Conservation (phyloP, 2,113 vertebrate genomes). For the Strix uralensis region DNA sequence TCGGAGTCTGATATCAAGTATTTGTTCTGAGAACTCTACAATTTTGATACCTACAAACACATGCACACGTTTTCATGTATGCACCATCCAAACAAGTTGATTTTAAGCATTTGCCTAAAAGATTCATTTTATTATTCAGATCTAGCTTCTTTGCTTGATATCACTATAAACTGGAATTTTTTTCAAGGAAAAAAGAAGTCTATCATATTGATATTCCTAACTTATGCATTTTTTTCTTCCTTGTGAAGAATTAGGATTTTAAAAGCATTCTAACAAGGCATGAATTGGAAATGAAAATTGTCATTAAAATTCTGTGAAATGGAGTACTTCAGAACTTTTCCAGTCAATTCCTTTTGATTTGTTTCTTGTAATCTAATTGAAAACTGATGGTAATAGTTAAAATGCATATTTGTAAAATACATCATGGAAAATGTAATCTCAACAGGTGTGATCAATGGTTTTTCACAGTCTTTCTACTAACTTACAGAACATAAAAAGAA, state of each 20-base stretch:
- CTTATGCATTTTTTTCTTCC: background rate
- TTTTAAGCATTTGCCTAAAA: background rate
- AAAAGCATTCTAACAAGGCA: background rate
- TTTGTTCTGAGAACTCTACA: background rate
- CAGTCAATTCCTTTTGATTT: background rate
- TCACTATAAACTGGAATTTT: background rate
- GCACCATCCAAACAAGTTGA: background rate
- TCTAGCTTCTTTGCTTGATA: background rate
- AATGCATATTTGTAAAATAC: background rate
- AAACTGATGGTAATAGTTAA: background rate
- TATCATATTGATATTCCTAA: background rate
- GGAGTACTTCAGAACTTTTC: background rate
- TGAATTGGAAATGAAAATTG: background rate
- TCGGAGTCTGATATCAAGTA: background rate
- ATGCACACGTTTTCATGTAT: rapidly evolving
- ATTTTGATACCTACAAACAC: background rate
- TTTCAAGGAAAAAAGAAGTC: background rate
- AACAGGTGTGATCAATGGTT: background rate
- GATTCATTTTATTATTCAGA: background rate
- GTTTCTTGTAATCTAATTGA: background rate
- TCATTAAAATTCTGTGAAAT: background rate
- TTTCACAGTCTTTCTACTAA: background rate
- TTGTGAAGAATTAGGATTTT: background rate
- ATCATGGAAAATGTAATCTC: background rate
- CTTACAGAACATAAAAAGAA: background rate